These are phyloP conservation scores for Lepidurus apus DNA, from an alignment of 1,140 invertebrate species.

Conservation along the genomic window DNA sequence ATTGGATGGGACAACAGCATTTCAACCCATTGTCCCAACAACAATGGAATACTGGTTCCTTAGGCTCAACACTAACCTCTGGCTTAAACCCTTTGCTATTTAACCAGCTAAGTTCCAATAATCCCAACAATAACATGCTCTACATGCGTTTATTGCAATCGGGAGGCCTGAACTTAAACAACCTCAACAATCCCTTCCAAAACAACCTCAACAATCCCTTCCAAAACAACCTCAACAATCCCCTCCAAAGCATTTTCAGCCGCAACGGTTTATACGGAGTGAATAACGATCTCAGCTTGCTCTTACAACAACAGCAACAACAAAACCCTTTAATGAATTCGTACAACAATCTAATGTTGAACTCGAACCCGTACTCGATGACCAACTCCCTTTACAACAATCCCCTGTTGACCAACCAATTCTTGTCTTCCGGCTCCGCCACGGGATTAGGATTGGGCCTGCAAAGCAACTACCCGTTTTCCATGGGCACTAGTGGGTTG, in stretches of 20 bases:
- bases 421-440: background rate
- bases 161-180: background rate
- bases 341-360: background rate
- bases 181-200: no score
- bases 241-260: background rate
- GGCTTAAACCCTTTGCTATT: background rate
- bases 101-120: background rate
- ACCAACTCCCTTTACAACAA: background rate
- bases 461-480: background rate
- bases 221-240: background rate
- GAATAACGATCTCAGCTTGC: background rate
- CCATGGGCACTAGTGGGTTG: background rate
- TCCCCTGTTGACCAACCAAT: background rate
- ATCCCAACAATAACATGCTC: background rate
- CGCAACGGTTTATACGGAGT: background rate
- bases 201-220: no score
- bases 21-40: background rate
- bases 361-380: background rate
- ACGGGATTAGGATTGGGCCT: background rate
- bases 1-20: background rate
- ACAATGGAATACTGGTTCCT: conserved; percentile 3
- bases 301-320: background rate
- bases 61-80: background rate
- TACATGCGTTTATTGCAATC: background rate
- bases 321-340: background rate